Base-by-base conservation (phyloP, 2,888 invertebrate genomes). In the Drosophila austrosaltans region DNA sequence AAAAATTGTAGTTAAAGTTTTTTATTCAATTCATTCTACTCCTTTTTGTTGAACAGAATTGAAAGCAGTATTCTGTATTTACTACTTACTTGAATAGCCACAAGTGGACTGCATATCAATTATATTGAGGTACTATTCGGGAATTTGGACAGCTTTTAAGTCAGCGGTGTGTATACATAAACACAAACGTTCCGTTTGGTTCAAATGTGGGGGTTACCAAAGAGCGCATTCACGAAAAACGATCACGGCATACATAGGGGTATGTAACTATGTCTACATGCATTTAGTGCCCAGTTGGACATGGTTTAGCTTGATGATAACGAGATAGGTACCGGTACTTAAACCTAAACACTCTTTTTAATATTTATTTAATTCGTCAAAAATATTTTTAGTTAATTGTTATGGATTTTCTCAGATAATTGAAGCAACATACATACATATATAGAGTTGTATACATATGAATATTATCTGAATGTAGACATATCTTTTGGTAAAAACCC, bases 201-300 rank as follows among this genome's bases (percentile, higher is more conserved):
- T 57, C 8, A 57, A 39, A 25, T 6, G 22, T 39, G 22, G 57
- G 57, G 57, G 57, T 57, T 57, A 12, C 39, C 32, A 57, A 16
- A 56, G 30, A 16, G 20, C 36, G 36, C 32, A 56, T 56, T 56
- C 57, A 39, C 22, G 57, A 57, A 57, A 32, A 57, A 57, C 57
- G 57, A 57, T 36, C 57, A 36, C 36, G 20, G 36, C 6, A 36
- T 16, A 36, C 32, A 20, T 56, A 20, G 44, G 8, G 40, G 8
- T 44, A 63, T 40, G 16, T 59, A 10, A 39, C 3, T 25, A 42
- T 22, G 44, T 40, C 5, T 16, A 22, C 25, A 28, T 22, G 12
- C 54, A 48, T 48, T 48, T 48, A 48, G 22, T 22, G 48, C 25
- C 48, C 25, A 48, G 25, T 48, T 48, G 25, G 48, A 12, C 12